A percentile compares a stretch with the other conserved stretches of the same genome.
These are phyloP conservation scores for Monopis laevigella DNA, from an alignment of 2,888 invertebrate species.

Conservation along the genomic window DNA sequence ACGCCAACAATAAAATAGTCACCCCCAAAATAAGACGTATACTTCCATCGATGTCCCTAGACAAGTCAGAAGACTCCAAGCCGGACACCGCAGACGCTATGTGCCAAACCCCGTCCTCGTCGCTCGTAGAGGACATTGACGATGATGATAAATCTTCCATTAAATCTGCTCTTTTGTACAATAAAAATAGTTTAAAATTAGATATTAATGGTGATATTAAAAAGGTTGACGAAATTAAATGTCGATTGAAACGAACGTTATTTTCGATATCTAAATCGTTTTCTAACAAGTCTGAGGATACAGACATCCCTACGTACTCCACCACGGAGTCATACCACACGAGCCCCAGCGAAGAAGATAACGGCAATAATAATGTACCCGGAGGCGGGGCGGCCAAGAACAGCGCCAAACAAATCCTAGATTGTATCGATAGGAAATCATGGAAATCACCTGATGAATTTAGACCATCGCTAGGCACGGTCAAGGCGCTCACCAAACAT, in stretches of 20 bases:
- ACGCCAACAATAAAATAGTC: conserved; percentile 31
- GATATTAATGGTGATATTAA: conserved; percentile 35
- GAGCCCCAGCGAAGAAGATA: conserved; percentile 22
- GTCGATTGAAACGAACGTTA: conserved; percentile 40
- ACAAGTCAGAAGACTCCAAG: conserved; percentile 37
- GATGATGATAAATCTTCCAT: neutral
- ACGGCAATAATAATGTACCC: conserved; percentile 18
- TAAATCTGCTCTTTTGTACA: conserved; percentile 7
- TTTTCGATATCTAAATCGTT: conserved; percentile 42
- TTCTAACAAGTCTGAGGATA: conserved; percentile 47
- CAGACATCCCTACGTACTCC: conserved; percentile 44
- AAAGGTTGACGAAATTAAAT: conserved; percentile 37
- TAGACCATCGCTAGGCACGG: conserved; percentile 73
- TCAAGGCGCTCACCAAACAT: conserved; percentile 75
- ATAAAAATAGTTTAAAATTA: conserved; percentile 37
- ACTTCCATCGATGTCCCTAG: conserved; percentile 50
- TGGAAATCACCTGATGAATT: conserved; percentile 78
- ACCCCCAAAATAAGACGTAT: conserved; percentile 54
- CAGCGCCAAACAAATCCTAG: conserved; percentile 42
- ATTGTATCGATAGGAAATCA: conserved; percentile 58
- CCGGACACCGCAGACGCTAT: conserved; percentile 45
- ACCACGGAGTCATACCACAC: conserved; percentile 43
- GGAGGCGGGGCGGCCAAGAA: conserved; percentile 31
- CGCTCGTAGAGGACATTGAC: conserved; percentile 24
- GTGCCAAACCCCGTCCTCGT: conserved; percentile 46